Percentiles rank a stretch among this genome's conserved stretches.
Conservation (phyloP, 2,888 invertebrate genomes). For the Pinctada fucata region DNA sequence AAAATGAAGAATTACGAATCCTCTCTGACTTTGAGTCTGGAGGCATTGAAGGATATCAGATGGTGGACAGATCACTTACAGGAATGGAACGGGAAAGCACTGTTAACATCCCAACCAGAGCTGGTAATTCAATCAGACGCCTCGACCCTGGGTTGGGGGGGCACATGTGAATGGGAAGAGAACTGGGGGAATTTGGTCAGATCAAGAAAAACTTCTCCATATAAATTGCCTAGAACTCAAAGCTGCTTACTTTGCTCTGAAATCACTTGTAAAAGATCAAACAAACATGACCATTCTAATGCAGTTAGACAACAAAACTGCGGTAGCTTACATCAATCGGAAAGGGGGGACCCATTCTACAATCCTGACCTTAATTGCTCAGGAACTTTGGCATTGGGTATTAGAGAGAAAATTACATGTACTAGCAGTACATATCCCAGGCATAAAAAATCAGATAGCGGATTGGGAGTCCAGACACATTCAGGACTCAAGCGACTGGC, state of each 20-base stretch:
- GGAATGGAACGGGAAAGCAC: not conserved
- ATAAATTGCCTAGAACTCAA: constrained; percentile 31
- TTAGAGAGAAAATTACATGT: constrained; percentile 12
- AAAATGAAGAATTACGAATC: not conserved
- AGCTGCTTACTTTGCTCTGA: constrained; percentile 15
- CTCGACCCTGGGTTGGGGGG: constrained; percentile 22
- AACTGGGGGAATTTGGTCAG: constrained; percentile 17
- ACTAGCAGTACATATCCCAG: constrained; percentile 19
- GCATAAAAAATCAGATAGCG: constrained; percentile 12
- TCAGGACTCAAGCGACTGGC: constrained; percentile 10
- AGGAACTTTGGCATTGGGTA: constrained; percentile 21
- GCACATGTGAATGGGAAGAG: not conserved
- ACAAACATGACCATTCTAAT: constrained; percentile 22
- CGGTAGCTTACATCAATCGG: constrained; percentile 24
- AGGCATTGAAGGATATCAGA: too few species aligned
- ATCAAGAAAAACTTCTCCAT: constrained; percentile 17
- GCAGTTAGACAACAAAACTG: constrained; percentile 17
- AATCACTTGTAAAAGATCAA: not conserved
- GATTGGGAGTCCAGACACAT: constrained; percentile 13
- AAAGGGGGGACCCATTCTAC: constrained; percentile 15
- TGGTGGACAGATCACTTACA: too few species aligned
- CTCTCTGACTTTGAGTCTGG: not conserved
- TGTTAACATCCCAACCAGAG: constrained; percentile 5
- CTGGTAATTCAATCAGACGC: constrained; percentile 33
- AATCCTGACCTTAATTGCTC: constrained; percentile 9